Base-by-base conservation (phyloP, 2,797 vertebrate genomes). In the Hybognathus amarus region DNA sequence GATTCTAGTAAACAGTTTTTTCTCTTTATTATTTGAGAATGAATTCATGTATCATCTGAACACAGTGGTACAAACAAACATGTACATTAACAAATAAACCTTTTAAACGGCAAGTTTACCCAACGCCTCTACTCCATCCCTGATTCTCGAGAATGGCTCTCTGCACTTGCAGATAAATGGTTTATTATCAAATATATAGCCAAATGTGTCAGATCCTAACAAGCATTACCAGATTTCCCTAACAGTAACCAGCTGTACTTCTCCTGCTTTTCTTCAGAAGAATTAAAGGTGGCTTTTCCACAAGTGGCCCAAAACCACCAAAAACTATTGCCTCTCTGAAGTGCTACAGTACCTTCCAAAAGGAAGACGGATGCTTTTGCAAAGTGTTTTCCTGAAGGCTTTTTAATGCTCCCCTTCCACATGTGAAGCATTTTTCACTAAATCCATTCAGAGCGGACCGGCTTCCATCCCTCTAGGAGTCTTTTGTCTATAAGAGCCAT, bases 291-390 rank as follows among this genome's bases (percentile, higher is more conserved):
- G 73, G 63, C 56, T 81, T 85, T 59, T 88, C 84, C 77, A 47
- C 27, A 50, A 42, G 66, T 66, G 71, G 64, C 69, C 52, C 68
- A 50, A 77, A 85, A 66, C 78, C 59, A 75, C 76, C 45, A 38
- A 77, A 66, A 61, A 77, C 67, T 85, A 82, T 83, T 85, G 85
- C 85, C 74, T 87, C 69, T 87, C 66, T 45, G 50, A 83, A 82
- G 84, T 82, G 71, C 78, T 83, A 77, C 45, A 47, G 15, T 47
- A 47, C 71, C 77, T 82, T 77, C 86, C 83, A 61, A 75, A 79
- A 68, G 84, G 70, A 45, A 77, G 73, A 73, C 30, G 30, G 66
- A 24, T 70, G 42, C 80, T 70, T 82, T 76, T 83, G 80, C 76
- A 87, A 80, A 71, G 70, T 76, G 80, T 45, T 47, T 77, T 85